phyloP scores from a whole-genome alignment of 2,113 vertebrate species.

The Orcinus orca region DNA sequence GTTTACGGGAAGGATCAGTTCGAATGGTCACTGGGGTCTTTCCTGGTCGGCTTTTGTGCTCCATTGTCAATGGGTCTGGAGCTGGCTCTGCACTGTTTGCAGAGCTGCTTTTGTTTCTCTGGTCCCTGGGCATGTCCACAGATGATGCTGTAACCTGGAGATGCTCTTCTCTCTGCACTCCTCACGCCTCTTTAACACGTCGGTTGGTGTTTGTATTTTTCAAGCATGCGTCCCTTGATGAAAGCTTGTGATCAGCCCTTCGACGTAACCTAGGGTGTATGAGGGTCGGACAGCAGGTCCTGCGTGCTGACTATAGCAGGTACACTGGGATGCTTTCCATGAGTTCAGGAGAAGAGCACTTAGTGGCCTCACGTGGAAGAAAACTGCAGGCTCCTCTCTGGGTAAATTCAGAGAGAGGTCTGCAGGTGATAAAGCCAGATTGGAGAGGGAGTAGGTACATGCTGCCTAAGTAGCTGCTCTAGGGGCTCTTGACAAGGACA shows the following conservation, averaged over 20 bases:
- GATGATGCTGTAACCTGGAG: background rate
- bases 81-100: background rate
- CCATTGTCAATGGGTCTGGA: background rate
- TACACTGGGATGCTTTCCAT: fast-evolving
- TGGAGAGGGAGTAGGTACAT: background rate
- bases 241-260: background rate
- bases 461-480: fast-evolving
- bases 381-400: no score
- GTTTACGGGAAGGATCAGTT: no score
- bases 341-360: background rate
- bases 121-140: background rate
- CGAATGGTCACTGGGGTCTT: no score
- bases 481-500: no score
- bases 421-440: background rate
- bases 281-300: background rate
- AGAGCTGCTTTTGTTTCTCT: no score
- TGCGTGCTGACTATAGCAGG: fast-evolving
- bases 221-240: background rate
- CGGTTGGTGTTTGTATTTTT: background rate
- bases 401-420: background rate
- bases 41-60: background rate
- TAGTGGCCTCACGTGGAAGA: background rate
- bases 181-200: background rate
- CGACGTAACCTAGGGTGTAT: background rate
- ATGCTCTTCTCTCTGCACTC: background rate